These are phyloP conservation scores for Macaria liturata DNA, from an alignment of 2,888 invertebrate genomes.

Conservation along the genomic window DNA sequence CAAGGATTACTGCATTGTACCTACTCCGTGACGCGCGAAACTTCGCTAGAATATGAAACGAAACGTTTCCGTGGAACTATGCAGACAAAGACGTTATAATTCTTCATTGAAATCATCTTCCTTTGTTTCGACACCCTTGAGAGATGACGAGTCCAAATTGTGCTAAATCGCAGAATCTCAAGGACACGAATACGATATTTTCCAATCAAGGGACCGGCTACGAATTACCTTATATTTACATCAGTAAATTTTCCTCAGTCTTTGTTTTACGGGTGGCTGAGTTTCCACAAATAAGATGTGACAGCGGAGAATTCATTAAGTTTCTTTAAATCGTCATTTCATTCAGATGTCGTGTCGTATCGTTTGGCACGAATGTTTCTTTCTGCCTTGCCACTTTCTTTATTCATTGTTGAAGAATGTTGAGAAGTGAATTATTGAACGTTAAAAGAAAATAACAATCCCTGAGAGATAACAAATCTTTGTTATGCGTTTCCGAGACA, in stretches of 20 bases:
- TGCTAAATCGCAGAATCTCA: not conserved
- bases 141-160: conserved; percentile 5
- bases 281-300: conserved; percentile 50
- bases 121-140: conserved; percentile 18
- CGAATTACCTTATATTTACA: conserved; percentile 50
- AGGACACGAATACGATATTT: conserved; percentile 29
- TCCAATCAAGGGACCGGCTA: conserved; percentile 47
- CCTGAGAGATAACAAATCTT: conserved; percentile 8
- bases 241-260: conserved; percentile 63
- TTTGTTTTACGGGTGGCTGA: conserved; percentile 62
- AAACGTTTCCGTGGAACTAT: conserved; percentile 25
- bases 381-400: conserved; percentile 30
- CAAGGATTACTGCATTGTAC: conserved; percentile 34
- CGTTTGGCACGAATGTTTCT: conserved; percentile 33
- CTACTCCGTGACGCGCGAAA: conserved; percentile 26
- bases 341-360: conserved; percentile 34
- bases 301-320: conserved; percentile 50
- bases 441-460: conserved; percentile 9
- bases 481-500: not conserved
- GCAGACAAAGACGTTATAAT: conserved; percentile 21
- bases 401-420: conserved; percentile 28
- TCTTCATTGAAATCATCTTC: conserved; percentile 4
- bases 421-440: conserved; percentile 23
- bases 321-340: conserved; percentile 39
- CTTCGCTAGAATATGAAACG: conserved; percentile 19